Base-by-base conservation (phyloP, 2,113 vertebrate genomes). In the Thryonomys swinderianus region DNA sequence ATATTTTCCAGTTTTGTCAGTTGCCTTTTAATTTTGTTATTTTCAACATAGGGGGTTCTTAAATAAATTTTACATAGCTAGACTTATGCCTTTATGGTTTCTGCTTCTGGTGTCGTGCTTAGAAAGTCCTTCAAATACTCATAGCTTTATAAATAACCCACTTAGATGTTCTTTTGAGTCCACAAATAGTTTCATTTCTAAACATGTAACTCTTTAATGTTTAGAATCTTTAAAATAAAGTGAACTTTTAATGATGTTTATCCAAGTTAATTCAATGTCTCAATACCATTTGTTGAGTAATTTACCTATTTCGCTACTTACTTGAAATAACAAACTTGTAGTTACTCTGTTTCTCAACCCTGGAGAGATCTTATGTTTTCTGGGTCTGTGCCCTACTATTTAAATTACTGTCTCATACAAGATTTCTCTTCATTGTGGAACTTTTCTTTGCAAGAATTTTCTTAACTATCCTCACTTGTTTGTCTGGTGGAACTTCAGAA, bases 131-230 rank as follows among this genome's bases (percentile, higher is more conserved):
- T n/a, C 45, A 69, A 64, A 42, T 42, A 81, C 5, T 53, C 34
- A 27, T 53, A 55, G 30, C 48, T 93, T 61, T 86, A 71, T 90
- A 94, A 86, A 67, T 86, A 91, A 83, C 48, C 14, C 64, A 62
- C 20, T 93, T 91, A 82, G 23, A 40, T 71, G 85, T 90, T 79
- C 59, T 92, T 88, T 94, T 79, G 51, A 18, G 92, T 91, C 64
- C 7, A 62, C 2, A 48, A 87, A 42, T 88, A 66, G 59, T 69
- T 93, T 87, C n/a, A 53, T 62, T 80, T 96, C 95, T 40, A 4
- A 61, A 64, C 76, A 45, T 59, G 66, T 67, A 87, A 90, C 64
- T 69, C 45, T 85, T 87, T 57, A 48, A 48, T 18, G 66, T 53
- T 57, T 76, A 51, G 23, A 51, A 74, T n/a, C 32, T 87, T 91